Evolutionary conservation across 2,797 vertebrate species (phyloP).

Genomic region (Neosalanx taihuensis): DNA sequence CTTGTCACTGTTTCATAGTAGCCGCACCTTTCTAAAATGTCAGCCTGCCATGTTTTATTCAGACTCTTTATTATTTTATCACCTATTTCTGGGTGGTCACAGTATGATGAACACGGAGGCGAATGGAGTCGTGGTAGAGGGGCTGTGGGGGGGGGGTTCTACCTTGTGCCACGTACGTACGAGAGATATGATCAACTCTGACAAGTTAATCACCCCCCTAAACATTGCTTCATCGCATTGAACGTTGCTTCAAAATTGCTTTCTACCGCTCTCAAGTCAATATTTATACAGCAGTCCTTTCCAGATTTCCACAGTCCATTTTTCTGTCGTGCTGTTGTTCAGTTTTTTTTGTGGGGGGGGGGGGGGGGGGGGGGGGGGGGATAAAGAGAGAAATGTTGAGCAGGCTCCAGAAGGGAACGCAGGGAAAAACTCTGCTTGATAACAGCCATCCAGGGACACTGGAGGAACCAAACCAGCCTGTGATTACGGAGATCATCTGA

Average conservation of each 20-base stretch:
- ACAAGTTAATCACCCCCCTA: neutral
- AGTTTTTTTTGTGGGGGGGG: too few relatives aligned
- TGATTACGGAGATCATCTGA: slow-evolving; percentile 42
- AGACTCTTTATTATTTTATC: slow-evolving; percentile 42
- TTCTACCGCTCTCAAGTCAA: slow-evolving; percentile 1
- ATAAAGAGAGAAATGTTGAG: slow-evolving; percentile 13
- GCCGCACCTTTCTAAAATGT: slow-evolving; percentile 11
- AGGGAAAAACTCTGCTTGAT: slow-evolving; percentile 38
- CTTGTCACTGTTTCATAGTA: neutral
- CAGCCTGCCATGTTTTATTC: slow-evolving; percentile 48
- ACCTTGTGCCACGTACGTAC: neutral
- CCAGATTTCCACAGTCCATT: neutral
- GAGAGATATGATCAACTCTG: slow-evolving; percentile 4
- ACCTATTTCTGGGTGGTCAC: slow-evolving; percentile 39
- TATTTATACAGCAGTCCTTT: slow-evolving; percentile 3
- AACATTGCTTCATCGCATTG: slow-evolving; percentile 1
- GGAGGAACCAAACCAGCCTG: slow-evolving; percentile 34
- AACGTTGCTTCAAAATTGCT: neutral
- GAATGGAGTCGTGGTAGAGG: neutral
- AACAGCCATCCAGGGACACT: slow-evolving; percentile 27
- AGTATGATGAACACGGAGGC: neutral
- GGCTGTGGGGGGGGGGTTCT: too few relatives aligned
- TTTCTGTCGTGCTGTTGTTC: neutral
- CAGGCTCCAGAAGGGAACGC: slow-evolving; percentile 19
- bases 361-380: neutral